Evolutionary conservation across 1,140 invertebrate genomes (phyloP).

Genomic region (Geopemphigus sp.): DNA sequence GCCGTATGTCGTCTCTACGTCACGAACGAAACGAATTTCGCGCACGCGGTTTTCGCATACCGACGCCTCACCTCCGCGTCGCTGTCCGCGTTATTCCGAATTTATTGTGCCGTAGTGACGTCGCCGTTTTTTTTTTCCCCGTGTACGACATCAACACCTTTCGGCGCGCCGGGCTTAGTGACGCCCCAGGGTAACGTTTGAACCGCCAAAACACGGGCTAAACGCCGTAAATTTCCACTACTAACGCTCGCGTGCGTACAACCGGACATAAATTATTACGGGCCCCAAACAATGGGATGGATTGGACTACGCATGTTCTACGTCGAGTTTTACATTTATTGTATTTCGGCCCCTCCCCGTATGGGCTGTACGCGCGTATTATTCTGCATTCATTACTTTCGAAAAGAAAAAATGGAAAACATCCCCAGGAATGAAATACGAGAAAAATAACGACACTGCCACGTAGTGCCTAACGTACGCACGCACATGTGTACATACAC

Average conservation of each 20-base stretch:
- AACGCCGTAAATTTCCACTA: conserved; percentile 42
- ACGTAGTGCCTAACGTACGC: neutral
- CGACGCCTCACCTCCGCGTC: too few relatives aligned
- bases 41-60: conserved; percentile 10
- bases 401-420: neutral
- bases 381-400: conserved; percentile 20
- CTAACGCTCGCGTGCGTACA: conserved; percentile 29
- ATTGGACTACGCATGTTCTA: conserved; percentile 43
- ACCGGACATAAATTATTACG: conserved; percentile 34
- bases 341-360: conserved; percentile 8
- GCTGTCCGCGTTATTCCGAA: conserved; percentile 33
- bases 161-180: conserved; percentile 21
- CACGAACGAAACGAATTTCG: neutral
- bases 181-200: conserved; percentile 45
- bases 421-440: neutral
- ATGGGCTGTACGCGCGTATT: neutral
- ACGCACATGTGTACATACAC: neutral
- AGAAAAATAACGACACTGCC: conserved; percentile 3
- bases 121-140: conserved; percentile 19
- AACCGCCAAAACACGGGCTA: conserved; percentile 38
- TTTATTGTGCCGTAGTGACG: conserved; percentile 37
- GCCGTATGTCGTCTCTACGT: neutral
- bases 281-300: conserved; percentile 25
- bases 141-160: conserved; percentile 28
- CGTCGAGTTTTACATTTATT: conserved; percentile 45